Base-by-base conservation (phyloP, 2,797 vertebrate genomes). In the Microctenopoma steveboyesi region DNA sequence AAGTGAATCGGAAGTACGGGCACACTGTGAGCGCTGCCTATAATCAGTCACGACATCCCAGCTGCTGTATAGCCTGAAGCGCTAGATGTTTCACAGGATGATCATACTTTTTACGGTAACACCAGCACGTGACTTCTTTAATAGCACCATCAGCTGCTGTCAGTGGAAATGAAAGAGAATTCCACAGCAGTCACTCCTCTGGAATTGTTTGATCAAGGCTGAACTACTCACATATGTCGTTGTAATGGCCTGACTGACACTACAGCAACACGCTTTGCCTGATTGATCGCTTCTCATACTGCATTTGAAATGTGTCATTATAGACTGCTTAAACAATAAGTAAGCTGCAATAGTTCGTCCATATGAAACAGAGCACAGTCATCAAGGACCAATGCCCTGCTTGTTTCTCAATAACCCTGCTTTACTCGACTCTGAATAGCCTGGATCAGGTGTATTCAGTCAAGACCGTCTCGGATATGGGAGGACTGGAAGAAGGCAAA, bases 191-290 rank as follows among this genome's bases (percentile, higher is more conserved):
- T 76, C 42, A 43, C 12, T 25, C 15, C 27, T 39, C 9, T 5
- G 3, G 47, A 27, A 14, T 35, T 8, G 28, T 35, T 42, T 54
- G 64, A 76, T 80, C 74, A 78, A 56, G 14, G 33, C 5, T 13
- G 15, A 50, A 37, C 49, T 27, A 6, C 48, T 43, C 45, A 56
- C 39, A 64, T 35, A 55, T 37, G 27, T 25, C 25, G 37, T 4
- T 56, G 13, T 30, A 43, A 22, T n/a, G 4, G 18, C 14, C 47
- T 8, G 1, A 33, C 11, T 28, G 27, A 35, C 33, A 35, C 2
- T 35, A 6, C 22, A 22, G 22, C 1, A 40, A 14, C 18, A 7
- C n/a, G 12, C 4, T 37, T 7, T 7, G 53, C 18, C 22, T 35
- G 33, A 35, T 2, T 42, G 54, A 40, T 13, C 16, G 14, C 25